Base-by-base conservation (phyloP, 2,888 invertebrate species). In the Aleiodes alternator region DNA sequence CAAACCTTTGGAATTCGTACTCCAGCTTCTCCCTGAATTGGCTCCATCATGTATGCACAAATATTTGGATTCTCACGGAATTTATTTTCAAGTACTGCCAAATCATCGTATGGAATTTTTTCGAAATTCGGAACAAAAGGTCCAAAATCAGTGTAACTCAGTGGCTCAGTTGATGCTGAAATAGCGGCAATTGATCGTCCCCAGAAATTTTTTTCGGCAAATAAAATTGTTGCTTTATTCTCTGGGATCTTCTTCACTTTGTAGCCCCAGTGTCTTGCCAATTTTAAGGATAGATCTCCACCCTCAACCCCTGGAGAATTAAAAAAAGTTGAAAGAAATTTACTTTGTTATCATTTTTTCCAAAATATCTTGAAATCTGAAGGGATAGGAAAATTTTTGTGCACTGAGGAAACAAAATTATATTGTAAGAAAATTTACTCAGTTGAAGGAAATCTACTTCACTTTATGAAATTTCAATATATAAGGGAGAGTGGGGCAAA, bases 11-110 rank as follows among this genome's bases (percentile, higher is more conserved):
- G 96, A 3, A 96, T 93, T 5, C 94, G 91, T 8, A 96, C 95
- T 11, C 96, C 96, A 31, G 95, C 96, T 90, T 96, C 96, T 3
- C 96, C 96, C 89, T 96, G 96, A 80, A 96, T 95, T 0, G 96
- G 96, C 88, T 96, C 96, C 72, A 96, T 93, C 96, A 96, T 96
- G 87, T 95, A 96, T 0, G 94, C 96, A 84, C 94, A 94, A 5
- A 95, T 93, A 34, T 86, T 83, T 0, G 94, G 93, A 85, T 96
- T 93, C 80, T 92, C 90, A 48, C 84, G 82, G 12, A 89, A 81
- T 50, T 81, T 85, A 1, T 76, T 93, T 90, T 96, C 95, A 7
- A 96, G 88, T 8, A 94, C 94, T 0, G 83, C 82, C 9, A 95
- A 87, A 85, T 96, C 93, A 86, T 96, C 92, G 88, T 94, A 96